Percentiles rank a stretch among this genome's conserved stretches.
Conservation (phyloP, 2,888 invertebrate genomes). For the Scrobipalpa atriplicella region DNA sequence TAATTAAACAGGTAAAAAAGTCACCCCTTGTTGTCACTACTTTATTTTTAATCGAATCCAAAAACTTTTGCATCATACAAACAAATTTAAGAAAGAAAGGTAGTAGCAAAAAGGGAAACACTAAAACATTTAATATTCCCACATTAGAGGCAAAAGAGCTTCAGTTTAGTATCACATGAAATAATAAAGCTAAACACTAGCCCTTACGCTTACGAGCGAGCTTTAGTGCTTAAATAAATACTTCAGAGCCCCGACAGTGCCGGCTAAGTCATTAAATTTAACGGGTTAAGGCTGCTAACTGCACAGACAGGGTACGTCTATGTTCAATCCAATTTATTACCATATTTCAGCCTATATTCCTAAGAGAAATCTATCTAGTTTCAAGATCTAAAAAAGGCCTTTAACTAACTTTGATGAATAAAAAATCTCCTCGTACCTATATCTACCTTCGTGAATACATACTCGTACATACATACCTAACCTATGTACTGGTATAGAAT, state of each 20-base stretch:
- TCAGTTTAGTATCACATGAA: constrained; percentile 9
- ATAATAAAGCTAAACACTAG: constrained; percentile 11
- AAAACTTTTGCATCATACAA: neutral
- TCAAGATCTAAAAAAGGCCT: too few species aligned
- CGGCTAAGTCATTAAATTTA: neutral
- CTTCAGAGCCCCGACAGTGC: neutral
- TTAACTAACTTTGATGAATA: too few species aligned
- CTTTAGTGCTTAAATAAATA: constrained; percentile 12
- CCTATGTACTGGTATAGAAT: neutral
- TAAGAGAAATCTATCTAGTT: too few species aligned
- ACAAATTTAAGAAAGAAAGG: neutral
- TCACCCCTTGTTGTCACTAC: neutral
- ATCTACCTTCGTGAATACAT: neutral
- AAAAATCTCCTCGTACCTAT: too few species aligned
- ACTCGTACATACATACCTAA: neutral
- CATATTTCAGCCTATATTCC: too few species aligned
- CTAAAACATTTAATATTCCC: neutral
- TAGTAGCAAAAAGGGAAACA: neutral
- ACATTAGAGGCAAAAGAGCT: constrained; percentile 7
- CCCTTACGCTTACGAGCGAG: constrained; percentile 7
- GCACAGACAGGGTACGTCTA: neutral
- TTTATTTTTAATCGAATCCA: neutral
- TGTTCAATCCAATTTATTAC: neutral
- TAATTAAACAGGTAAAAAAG: too few species aligned
- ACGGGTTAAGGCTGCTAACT: neutral